Base-by-base conservation (phyloP, 1,140 invertebrate species). In the Manduca sexta region DNA sequence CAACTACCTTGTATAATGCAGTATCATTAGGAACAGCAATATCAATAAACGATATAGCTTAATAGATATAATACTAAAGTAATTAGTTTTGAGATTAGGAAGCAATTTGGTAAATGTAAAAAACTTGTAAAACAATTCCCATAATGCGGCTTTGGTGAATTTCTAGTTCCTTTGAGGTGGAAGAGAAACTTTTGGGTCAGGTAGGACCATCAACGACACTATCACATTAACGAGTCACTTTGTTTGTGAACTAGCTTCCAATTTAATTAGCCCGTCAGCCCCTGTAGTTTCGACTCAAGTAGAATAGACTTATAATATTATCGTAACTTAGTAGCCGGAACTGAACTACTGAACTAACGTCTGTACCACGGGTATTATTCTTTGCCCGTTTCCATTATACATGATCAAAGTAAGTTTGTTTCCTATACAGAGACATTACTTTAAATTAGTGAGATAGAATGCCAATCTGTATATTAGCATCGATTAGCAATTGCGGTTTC, bases 211-310 rank as follows among this genome's bases (percentile, higher is more conserved):
- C 50, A 57, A 48, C 52, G 63, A 64, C 59, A 61, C 60, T 67
- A 74, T 71, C 54, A 61, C 55, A 67, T 69, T 67, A 69, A 66
- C 65, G 56, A 56, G 54, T 59, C 52, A 62, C 59, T 65, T 60
- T 56, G 64, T 57, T 56, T 58, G 61, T 29, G 42, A 56, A 62
- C 59, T 51, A 63, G 56, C 56, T 61, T 56, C 58, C 60, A 64
- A 71, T 71, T 71, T 69, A 62, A 71, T 71, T 71, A 71, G 57
- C 39, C 37, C 21, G 21, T 35, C 43, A 14, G 15, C 12, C 12
- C 46, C 38, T 38, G 21, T 35, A 51, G 39, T 40, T 44, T 39
- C 39, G 21, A 26, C 21, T 26, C 21, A 26, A 26, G 21, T 26
- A 26, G 21, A 26, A 26, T 26, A 26, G 21, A 26, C 21, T 26